These are phyloP conservation scores for Stomatorhinus ivindoensis DNA, from an alignment of 2,113 vertebrate genomes.

Conservation along the genomic window DNA sequence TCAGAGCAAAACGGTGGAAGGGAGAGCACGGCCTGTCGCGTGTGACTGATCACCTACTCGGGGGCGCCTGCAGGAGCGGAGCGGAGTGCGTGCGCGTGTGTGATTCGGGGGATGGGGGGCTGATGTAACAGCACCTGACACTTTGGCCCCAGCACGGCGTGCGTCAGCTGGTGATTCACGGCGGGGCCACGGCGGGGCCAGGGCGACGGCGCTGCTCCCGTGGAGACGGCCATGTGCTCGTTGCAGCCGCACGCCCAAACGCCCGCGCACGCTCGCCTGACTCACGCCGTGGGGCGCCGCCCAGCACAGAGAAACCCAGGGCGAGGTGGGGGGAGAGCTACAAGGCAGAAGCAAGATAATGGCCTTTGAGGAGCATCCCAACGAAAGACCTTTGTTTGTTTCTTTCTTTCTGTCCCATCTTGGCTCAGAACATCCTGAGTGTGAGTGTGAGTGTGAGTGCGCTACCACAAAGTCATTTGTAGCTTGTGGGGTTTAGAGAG, in stretches of 20 bases:
- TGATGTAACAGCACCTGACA: conserved; percentile 75
- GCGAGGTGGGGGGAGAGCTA: not conserved
- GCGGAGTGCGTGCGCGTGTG: conserved; percentile 25
- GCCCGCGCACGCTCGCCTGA: not conserved
- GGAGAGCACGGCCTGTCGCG: conserved; percentile 45
- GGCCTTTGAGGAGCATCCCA: not conserved
- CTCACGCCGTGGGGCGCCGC: conserved; percentile 9
- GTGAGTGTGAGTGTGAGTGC: not conserved
- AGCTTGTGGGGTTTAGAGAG: not conserved
- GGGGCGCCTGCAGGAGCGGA: conserved; percentile 36
- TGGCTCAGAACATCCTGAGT: not conserved
- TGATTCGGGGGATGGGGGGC: conserved; percentile 13
- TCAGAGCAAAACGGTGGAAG: conserved; percentile 44
- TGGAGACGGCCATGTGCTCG: conserved; percentile 26
- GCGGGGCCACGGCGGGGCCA: conserved; percentile 57
- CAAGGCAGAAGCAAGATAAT: not conserved
- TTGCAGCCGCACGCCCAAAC: not conserved
- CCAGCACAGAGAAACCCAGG: not conserved
- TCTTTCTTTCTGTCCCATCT: not conserved
- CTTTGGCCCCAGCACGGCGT: conserved; percentile 48
- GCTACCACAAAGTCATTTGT: not conserved
- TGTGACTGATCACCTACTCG: conserved; percentile 49
- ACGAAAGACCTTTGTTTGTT: not conserved
- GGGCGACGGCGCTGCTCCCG: conserved; percentile 27
- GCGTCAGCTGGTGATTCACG: conserved; percentile 64